Evolutionary conservation across 2,888 invertebrate genomes (phyloP).

Genomic region (Scaptomyza parva): DNA sequence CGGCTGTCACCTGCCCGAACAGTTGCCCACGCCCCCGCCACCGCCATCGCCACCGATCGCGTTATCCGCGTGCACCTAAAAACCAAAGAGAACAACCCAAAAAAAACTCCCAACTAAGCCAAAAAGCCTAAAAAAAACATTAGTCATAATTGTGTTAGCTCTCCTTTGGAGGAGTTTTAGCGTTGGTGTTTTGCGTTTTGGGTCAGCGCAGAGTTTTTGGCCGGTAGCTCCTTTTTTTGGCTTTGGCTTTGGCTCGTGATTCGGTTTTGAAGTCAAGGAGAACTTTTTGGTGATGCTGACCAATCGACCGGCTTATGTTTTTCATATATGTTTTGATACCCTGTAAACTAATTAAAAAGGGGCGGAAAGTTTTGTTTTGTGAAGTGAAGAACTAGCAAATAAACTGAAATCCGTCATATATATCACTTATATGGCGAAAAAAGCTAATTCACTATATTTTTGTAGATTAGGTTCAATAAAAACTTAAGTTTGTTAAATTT

Average conservation of each 20-base stretch:
- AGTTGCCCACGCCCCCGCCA: slow-evolving; percentile 46
- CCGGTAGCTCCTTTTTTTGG: slow-evolving; percentile 61
- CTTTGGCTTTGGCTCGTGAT: slow-evolving; percentile 71
- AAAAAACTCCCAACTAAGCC: not conserved
- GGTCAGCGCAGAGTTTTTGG: slow-evolving; percentile 56
- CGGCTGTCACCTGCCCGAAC: slow-evolving; percentile 52
- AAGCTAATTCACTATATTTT: too few relatives aligned
- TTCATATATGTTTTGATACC: not conserved
- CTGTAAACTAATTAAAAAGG: not conserved
- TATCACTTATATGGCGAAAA: too few relatives aligned
- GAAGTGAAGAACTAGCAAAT: too few relatives aligned
- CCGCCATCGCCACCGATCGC: slow-evolving; percentile 43
- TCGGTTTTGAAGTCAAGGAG: slow-evolving; percentile 77
- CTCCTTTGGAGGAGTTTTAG: slow-evolving; percentile 7
- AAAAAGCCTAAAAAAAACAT: slow-evolving; percentile 46
- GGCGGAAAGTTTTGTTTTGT: not conserved
- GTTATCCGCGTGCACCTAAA: slow-evolving; percentile 48
- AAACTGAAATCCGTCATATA: too few relatives aligned
- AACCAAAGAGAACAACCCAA: slow-evolving; percentile 4
- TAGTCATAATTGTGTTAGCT: slow-evolving; percentile 70
- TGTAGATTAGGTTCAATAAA: too few relatives aligned
- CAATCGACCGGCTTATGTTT: slow-evolving; percentile 66
- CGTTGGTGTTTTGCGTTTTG: slow-evolving; percentile 74
- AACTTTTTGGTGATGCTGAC: slow-evolving; percentile 49
- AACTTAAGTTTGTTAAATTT: too few relatives aligned